phyloP scores from a whole-genome alignment of 2,888 invertebrate species.

The Helleia helle region DNA sequence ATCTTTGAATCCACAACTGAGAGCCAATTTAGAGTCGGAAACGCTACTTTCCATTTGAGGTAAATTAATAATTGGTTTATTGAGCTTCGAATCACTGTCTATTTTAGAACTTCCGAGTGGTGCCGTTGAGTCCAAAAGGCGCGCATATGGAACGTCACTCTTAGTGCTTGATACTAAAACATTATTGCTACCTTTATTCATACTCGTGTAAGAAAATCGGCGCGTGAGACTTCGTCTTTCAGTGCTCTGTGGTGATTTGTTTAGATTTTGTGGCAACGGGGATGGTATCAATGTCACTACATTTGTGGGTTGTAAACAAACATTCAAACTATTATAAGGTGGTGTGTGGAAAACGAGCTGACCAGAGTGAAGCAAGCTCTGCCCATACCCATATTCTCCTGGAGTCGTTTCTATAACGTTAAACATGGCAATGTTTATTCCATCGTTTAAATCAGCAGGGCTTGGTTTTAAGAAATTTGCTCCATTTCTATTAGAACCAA shows the following conservation, averaged over 20 bases:
- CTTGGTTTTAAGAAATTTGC: slow-evolving; percentile 90
- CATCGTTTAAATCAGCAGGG: slow-evolving; percentile 85
- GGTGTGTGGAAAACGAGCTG: slow-evolving; percentile 93
- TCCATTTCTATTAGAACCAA: slow-evolving; percentile 94
- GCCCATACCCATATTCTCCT: slow-evolving; percentile 93
- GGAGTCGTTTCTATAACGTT: slow-evolving; percentile 80
- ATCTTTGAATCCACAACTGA: slow-evolving; percentile 80
- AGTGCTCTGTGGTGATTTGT: slow-evolving; percentile 51
- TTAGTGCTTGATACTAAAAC: slow-evolving; percentile 57
- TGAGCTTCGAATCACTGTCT: slow-evolving; percentile 81
- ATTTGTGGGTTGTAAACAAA: slow-evolving; percentile 80
- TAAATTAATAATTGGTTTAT: slow-evolving; percentile 69
- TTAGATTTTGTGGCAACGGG: slow-evolving; percentile 52
- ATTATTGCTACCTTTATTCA: slow-evolving; percentile 60
- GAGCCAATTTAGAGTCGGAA: slow-evolving; percentile 88
- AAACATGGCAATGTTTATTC: slow-evolving; percentile 86
- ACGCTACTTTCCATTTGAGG: slow-evolving; percentile 85
- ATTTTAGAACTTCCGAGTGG: slow-evolving; percentile 74
- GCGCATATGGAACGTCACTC: slow-evolving; percentile 85
- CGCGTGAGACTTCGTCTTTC: slow-evolving; percentile 61
- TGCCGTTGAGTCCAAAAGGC: slow-evolving; percentile 80
- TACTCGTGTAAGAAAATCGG: slow-evolving; percentile 63
- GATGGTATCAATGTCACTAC: slow-evolving; percentile 57
- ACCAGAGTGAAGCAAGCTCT: slow-evolving; percentile 91
- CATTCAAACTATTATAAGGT: slow-evolving; percentile 86